These are phyloP conservation scores for Brachionichthys hirsutus DNA, from an alignment of 2,113 vertebrate species.

Conservation along the genomic window DNA sequence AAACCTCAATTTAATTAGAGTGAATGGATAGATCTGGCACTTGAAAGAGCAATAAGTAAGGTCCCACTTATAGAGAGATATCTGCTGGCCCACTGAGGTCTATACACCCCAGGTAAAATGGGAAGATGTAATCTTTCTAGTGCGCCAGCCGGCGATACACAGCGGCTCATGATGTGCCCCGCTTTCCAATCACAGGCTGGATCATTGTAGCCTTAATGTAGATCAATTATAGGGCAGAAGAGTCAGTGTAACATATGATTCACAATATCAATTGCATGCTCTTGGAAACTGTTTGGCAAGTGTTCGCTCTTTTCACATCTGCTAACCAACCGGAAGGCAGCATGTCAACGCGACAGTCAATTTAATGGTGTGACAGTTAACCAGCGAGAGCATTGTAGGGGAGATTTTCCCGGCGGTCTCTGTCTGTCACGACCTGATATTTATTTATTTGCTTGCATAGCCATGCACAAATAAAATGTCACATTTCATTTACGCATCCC, in stretches of 20 bases:
- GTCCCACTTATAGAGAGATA: slow-evolving; percentile 78
- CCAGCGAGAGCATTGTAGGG: slow-evolving; percentile 83
- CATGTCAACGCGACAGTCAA: slow-evolving; percentile 90
- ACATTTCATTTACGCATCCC: slow-evolving; percentile 80
- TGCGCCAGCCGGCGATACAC: slow-evolving; percentile 67
- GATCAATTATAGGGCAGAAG: slow-evolving; percentile 96
- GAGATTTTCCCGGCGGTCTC: slow-evolving; percentile 77
- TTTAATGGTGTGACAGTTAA: slow-evolving; percentile 97
- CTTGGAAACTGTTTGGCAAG: slow-evolving; percentile 90
- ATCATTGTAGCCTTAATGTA: slow-evolving; percentile 81
- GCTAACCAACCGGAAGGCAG: slow-evolving; percentile 94
- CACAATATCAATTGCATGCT: slow-evolving; percentile 99
- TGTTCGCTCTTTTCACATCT: slow-evolving; percentile 92
- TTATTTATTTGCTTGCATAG: slow-evolving; percentile 91
- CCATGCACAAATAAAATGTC: slow-evolving; percentile 81
- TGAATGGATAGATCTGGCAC: slow-evolving; percentile 79
- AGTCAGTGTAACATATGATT: slow-evolving; percentile 93
- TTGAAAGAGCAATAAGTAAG: slow-evolving; percentile 81
- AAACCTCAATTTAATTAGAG: slow-evolving; percentile 84
- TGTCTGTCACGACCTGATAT: slow-evolving; percentile 90
- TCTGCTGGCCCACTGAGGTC: slow-evolving; percentile 70
- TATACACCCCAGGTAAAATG: slow-evolving; percentile 78
- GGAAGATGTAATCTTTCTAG: slow-evolving; percentile 78
- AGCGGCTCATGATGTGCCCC: slow-evolving; percentile 62
- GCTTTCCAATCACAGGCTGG: slow-evolving; percentile 63